Percentiles rank a stretch among this genome's conserved stretches.
Evolutionary conservation across 2,113 vertebrate species (phyloP).

Genomic region (Takifugu bimaculatus): DNA sequence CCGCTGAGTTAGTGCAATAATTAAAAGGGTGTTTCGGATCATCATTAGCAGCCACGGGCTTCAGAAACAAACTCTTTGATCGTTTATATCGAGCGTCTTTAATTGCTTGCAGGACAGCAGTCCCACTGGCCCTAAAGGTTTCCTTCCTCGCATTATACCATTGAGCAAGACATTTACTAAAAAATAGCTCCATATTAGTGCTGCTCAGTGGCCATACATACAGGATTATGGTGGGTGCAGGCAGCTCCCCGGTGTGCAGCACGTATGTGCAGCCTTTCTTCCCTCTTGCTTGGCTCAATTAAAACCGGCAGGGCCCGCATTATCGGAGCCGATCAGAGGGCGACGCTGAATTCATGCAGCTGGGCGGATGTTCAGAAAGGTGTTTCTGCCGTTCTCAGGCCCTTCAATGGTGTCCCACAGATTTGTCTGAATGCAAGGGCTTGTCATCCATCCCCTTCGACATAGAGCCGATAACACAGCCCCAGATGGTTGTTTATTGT

Average conservation of each 20-base stretch:
- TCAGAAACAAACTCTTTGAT: background rate
- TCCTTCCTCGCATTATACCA: background rate
- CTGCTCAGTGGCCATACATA: conserved; percentile 34
- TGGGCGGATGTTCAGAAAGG: conserved; percentile 23
- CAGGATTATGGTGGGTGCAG: conserved; percentile 5
- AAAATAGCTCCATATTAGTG: conserved; percentile 37
- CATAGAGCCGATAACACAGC: conserved; percentile 41
- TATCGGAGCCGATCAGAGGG: conserved; percentile 29
- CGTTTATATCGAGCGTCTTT: background rate
- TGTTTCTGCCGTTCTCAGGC: conserved; percentile 49
- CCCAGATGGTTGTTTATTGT: conserved; percentile 55
- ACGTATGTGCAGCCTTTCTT: conserved; percentile 17
- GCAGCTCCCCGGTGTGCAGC: conserved; percentile 26
- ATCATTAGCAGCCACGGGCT: background rate
- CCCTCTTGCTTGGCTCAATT: conserved; percentile 17
- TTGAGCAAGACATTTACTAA: conserved; percentile 14
- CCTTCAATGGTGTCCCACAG: conserved; percentile 41
- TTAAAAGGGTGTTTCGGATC: background rate
- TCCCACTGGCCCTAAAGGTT: conserved; percentile 1
- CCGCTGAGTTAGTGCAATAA: too few relatives aligned
- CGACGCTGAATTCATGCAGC: conserved; percentile 26
- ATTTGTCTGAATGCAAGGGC: conserved; percentile 35
- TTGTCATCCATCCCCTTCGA: conserved; percentile 33
- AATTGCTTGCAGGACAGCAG: background rate
- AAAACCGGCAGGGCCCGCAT: conserved; percentile 28